phyloP scores from a whole-genome alignment of 1,140 invertebrate species.

The Platyura marginata region DNA sequence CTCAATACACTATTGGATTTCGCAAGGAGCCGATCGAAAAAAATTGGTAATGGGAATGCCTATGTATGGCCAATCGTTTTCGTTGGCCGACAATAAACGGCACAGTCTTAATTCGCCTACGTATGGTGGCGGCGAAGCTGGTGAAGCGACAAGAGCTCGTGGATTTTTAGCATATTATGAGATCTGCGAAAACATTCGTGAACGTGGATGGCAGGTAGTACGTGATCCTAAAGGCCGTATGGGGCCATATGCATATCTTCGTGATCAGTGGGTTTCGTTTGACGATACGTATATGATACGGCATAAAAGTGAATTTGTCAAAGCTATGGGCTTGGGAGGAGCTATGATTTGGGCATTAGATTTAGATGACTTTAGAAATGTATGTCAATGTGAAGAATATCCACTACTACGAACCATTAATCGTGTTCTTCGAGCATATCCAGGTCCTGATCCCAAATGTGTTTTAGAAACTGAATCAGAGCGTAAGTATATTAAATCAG shows the following conservation, averaged over 20 bases:
- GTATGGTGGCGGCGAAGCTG: constrained; percentile 58
- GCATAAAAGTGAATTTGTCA: constrained; percentile 54
- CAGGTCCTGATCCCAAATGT: constrained; percentile 18
- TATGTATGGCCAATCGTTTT: constrained; percentile 72
- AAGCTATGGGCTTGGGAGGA: constrained; percentile 55
- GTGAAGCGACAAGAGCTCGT: constrained; percentile 55
- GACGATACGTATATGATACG: constrained; percentile 57
- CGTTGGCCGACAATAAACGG: constrained; percentile 39
- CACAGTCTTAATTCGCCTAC: constrained; percentile 48
- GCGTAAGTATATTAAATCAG: constrained; percentile 8
- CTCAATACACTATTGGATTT: constrained; percentile 64
- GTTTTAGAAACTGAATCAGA: constrained; percentile 16
- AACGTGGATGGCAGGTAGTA: constrained; percentile 44
- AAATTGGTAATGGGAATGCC: constrained; percentile 71
- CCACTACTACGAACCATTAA: constrained; percentile 64
- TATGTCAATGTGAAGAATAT: constrained; percentile 59
- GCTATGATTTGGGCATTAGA: constrained; percentile 79
- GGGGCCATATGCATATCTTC: constrained; percentile 51
- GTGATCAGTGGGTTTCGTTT: constrained; percentile 71
- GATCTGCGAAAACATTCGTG: constrained; percentile 48
- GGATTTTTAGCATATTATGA: constrained; percentile 78
- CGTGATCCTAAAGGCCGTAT: constrained; percentile 46
- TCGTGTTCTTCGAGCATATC: constrained; percentile 44
- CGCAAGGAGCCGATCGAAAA: constrained; percentile 45
- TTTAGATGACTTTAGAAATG: constrained; percentile 49